phyloP scores from a whole-genome alignment of 2,797 vertebrate species.

The Allenopithecus nigroviridis region DNA sequence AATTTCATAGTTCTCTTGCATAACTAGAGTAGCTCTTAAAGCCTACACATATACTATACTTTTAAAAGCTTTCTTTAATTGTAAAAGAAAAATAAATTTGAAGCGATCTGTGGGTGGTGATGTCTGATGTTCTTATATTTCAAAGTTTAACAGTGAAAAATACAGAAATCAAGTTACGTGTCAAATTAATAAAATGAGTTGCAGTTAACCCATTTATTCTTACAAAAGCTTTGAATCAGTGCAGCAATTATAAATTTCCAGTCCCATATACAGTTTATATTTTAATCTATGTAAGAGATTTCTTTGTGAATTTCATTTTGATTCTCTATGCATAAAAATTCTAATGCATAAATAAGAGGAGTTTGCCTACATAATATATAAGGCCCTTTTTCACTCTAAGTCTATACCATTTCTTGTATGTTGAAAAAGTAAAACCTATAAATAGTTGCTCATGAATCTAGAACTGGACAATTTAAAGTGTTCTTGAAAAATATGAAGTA shows the following conservation, averaged over 20 bases:
- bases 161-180: not conserved
- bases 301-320: not conserved
- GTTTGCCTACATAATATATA: not conserved
- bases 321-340: not conserved
- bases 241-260: slow-evolving; percentile 28
- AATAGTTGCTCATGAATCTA: not conserved
- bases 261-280: not conserved
- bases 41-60: not conserved
- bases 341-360: not conserved
- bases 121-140: slow-evolving; percentile 6
- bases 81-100: slow-evolving; percentile 39
- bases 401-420: not conserved
- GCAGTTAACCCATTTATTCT: not conserved
- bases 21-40: slow-evolving; percentile 10
- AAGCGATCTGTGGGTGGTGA: not conserved
- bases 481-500: slow-evolving; percentile 22
- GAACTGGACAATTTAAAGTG: not conserved
- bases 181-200: not conserved
- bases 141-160: slow-evolving; percentile 35
- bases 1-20: slow-evolving; percentile 14
- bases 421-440: not conserved
- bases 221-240: slow-evolving; percentile 12
- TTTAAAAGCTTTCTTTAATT: slow-evolving; percentile 20
- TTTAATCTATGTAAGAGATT: not conserved
- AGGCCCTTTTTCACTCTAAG: not conserved